These are phyloP conservation scores for Halictus rubicundus DNA, from an alignment of 1,140 invertebrate genomes.

Conservation along the genomic window DNA sequence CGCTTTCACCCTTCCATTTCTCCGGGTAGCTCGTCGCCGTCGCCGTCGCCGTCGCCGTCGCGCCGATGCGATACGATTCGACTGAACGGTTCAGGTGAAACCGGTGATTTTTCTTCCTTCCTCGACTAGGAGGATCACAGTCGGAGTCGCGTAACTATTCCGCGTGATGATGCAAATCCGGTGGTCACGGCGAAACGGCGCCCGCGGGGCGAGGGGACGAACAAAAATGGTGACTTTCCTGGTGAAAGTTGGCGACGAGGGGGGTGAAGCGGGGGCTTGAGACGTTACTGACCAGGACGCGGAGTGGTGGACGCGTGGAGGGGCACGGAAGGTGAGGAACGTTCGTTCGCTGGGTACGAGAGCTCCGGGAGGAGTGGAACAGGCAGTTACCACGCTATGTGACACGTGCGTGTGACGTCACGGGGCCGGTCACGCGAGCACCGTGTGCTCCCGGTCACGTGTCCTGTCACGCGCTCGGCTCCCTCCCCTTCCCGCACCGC, in stretches of 20 bases:
- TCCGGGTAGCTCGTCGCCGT: not conserved
- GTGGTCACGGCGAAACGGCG: not conserved
- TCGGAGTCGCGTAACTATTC: constrained; percentile 37
- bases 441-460: constrained; percentile 79
- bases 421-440: constrained; percentile 78
- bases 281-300: constrained; percentile 66
- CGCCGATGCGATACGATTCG: not conserved
- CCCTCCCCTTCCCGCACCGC: constrained; percentile 7
- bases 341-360: constrained; percentile 29
- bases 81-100: constrained; percentile 17
- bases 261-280: constrained; percentile 58
- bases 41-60: too few species aligned
- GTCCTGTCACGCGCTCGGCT: constrained; percentile 76
- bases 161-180: constrained; percentile 47
- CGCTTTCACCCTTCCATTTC: constrained; percentile 39
- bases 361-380: constrained; percentile 45
- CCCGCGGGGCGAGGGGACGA: not conserved
- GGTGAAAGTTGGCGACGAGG: constrained; percentile 65
- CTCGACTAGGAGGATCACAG: not conserved
- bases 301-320: not conserved
- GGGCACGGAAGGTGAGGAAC: constrained; percentile 47
- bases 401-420: constrained; percentile 81
- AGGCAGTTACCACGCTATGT: constrained; percentile 73
- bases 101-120: not conserved
- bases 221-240: constrained; percentile 50